Conservation (phyloP, 2,888 invertebrate species). For the Apotomis betuletana region DNA sequence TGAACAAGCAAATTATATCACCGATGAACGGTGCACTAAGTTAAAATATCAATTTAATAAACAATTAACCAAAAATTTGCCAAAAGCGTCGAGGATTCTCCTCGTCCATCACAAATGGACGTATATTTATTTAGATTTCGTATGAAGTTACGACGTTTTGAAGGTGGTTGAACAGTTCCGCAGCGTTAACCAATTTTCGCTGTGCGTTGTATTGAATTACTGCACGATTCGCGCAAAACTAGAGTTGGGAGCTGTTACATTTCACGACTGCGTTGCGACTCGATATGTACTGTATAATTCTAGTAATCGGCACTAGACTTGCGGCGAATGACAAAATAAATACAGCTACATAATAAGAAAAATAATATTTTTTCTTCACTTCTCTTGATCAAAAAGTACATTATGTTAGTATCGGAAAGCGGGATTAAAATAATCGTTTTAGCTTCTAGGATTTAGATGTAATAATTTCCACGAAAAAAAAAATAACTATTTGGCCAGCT, state of each 20-base stretch:
- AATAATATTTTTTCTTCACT: too few species aligned
- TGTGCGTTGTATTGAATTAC: constrained; percentile 10
- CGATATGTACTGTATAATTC: too few species aligned
- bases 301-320: too few species aligned
- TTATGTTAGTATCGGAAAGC: too few species aligned
- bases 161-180: background rate
- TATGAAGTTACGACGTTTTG: background rate
- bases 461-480: too few species aligned
- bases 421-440: too few species aligned
- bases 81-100: background rate
- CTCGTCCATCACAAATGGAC: background rate
- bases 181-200: constrained; percentile 1
- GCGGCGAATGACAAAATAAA: too few species aligned
- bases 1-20: background rate
- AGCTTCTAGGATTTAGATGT: too few species aligned
- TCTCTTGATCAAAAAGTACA: too few species aligned
- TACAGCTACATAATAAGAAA: too few species aligned
- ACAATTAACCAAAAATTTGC: background rate
- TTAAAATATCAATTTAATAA: constrained; percentile 1
- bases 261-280: background rate
- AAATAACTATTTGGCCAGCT: too few species aligned
- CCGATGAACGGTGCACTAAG: background rate
- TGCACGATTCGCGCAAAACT: background rate
- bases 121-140: background rate
- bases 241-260: background rate